These are phyloP conservation scores for Eutolmus rufibarbis DNA, from an alignment of 2,888 invertebrate genomes.

Conservation along the genomic window DNA sequence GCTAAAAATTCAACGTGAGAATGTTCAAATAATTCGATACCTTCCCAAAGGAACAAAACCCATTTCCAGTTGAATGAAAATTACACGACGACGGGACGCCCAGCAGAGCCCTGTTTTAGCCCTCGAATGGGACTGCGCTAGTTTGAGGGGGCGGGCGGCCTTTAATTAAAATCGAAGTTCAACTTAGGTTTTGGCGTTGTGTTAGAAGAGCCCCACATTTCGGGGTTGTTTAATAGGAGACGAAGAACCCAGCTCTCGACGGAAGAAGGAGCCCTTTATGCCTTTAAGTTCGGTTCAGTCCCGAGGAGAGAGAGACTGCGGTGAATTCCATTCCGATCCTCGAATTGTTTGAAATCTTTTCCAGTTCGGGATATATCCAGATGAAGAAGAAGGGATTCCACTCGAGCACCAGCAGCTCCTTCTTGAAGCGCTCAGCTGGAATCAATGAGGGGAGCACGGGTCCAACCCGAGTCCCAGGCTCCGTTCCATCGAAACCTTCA, in stretches of 20 bases:
- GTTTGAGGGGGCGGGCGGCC: not conserved
- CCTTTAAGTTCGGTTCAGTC: not conserved
- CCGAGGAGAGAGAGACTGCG: not conserved
- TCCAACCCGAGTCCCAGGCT: not conserved
- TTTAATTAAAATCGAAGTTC: constrained; percentile 45
- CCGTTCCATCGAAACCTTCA: not conserved
- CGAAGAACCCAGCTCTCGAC: not conserved
- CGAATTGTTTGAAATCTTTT: not conserved
- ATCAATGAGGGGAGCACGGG: not conserved
- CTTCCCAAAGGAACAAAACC: not conserved
- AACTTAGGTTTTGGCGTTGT: not conserved
- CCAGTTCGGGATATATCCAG: not conserved
- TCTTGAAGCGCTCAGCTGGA: not conserved
- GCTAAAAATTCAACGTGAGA: constrained; percentile 9
- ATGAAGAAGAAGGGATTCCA: not conserved
- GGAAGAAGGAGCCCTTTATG: not conserved
- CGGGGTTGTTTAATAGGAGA: not conserved
- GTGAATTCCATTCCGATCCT: not conserved
- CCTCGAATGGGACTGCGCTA: not conserved
- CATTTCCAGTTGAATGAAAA: not conserved
- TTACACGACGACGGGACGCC: constrained; percentile 5
- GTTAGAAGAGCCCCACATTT: not conserved
- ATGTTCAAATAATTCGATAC: constrained; percentile 31
- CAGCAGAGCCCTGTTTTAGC: not conserved
- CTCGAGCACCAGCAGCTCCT: not conserved